Evolutionary conservation across 2,888 invertebrate species (phyloP), one percentile per base, ranked within the genome.

Genomic region (Limenitis camilla): DNA sequence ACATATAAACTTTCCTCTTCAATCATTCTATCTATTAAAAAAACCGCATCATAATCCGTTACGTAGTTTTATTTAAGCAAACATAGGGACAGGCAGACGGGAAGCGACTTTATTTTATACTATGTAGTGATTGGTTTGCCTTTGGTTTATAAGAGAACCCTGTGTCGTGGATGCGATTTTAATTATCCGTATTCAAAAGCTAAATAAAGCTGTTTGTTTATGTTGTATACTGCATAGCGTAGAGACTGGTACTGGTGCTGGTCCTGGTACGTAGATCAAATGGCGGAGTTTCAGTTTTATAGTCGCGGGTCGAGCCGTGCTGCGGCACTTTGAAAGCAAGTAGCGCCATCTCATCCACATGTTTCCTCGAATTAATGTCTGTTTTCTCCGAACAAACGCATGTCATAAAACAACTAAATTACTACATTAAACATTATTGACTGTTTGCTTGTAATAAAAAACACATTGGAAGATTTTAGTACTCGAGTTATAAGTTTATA

Each of bases 311-410:
- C 57, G 59, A 19, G 19, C 3, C 19, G 60, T 72, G 64, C 75
- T 64, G 81, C 84, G 85, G 86, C 82, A 78, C 84, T 86, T 85
- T 86, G 82, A 83, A 76, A 76, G 57, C 68, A 77, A 79, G 78
- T 70, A 86, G 83, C 79, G 78, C 80, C 84, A 80, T 81, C 77
- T 73, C 75, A 70, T 72, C 79, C 86, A 87, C 79, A 82, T 86
- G 86, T 76, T 86, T 87, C 86, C 86, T 84, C 75, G 86, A 85
- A 87, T 74, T 79, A 74, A 82, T 76, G 84, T 85, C 84, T 87
- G 86, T 82, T 85, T 86, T 86, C 86, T 76, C 72, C 77, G 84
- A 85, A 86, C 69, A 78, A 80, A 82, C 76, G 70, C 63, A 79
- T 67, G 74, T 78, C 81, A 72, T 86, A 84, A 87, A 87, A 76